Evolutionary conservation across 2,113 vertebrate species (phyloP).

Genomic region (Trochalopteron elliotii): DNA sequence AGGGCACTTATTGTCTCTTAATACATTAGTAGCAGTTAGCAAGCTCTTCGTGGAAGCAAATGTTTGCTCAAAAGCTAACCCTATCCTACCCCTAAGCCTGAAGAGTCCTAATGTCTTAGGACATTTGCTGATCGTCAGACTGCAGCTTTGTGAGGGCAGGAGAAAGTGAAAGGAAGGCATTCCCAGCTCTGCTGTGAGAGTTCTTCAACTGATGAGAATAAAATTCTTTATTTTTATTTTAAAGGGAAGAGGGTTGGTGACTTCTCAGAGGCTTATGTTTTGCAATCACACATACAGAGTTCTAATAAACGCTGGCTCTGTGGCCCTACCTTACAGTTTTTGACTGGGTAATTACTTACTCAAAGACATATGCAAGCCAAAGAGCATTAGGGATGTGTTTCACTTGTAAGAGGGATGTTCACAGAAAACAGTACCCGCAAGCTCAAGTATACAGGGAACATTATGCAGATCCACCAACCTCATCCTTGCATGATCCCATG

Average conservation of each 20-base stretch:
- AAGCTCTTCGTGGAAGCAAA: neutral
- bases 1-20: neutral
- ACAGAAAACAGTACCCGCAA: neutral
- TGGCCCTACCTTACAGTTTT: neutral
- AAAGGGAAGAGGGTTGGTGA: neutral
- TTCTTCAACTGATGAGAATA: neutral
- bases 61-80: neutral
- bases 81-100: neutral
- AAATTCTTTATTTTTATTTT: neutral
- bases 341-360: neutral
- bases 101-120: neutral
- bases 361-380: neutral
- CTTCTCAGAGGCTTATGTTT: neutral
- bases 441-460: neutral
- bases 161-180: neutral
- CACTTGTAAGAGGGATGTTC: neutral
- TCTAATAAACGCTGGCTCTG: neutral
- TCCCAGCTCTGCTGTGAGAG: neutral
- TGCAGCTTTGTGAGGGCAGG: neutral
- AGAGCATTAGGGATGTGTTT: neutral
- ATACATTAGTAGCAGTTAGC: neutral
- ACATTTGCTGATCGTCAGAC: neutral
- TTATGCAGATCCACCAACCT: neutral
- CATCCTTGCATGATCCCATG: neutral
- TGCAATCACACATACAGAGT: neutral